Evolutionary conservation across 2,888 invertebrate genomes (phyloP).

Genomic region (Ectemnius continuus): DNA sequence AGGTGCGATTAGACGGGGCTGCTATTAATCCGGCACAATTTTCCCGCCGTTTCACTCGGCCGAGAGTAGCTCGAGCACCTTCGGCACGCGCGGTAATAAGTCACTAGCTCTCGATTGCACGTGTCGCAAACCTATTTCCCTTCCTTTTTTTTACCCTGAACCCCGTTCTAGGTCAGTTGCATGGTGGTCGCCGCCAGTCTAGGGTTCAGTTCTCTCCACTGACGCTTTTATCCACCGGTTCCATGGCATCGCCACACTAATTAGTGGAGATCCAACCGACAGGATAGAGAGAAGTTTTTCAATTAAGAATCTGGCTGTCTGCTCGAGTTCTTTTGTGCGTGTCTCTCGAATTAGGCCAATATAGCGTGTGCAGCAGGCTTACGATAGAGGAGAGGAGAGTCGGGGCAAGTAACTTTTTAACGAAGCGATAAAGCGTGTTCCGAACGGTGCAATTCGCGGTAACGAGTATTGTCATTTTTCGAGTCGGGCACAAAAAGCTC

Average conservation of each 20-base stretch:
- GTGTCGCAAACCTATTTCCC: background rate
- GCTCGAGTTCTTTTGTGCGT: background rate
- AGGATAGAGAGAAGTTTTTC: background rate
- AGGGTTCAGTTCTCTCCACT: too few relatives aligned
- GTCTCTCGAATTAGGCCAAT: background rate
- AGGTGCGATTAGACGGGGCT: background rate
- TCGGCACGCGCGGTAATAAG: slow-evolving; percentile 8
- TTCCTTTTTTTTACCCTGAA: background rate
- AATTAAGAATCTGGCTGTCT: background rate
- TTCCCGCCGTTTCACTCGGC: slow-evolving; percentile 1
- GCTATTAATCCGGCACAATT: slow-evolving; percentile 3
- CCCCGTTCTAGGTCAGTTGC: too few relatives aligned
- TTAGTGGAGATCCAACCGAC: background rate
- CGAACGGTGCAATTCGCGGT: slow-evolving; percentile 4
- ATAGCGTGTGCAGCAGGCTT: background rate
- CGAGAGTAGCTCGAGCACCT: background rate
- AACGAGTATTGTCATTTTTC: slow-evolving; percentile 23
- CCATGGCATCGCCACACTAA: background rate
- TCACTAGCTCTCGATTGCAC: background rate
- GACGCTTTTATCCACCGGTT: background rate
- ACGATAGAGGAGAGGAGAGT: background rate
- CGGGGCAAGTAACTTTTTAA: slow-evolving; percentile 41
- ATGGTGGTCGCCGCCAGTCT: too few relatives aligned
- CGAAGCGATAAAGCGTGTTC: slow-evolving; percentile 41
- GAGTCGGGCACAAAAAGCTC: background rate